Conservation (phyloP, 2,888 invertebrate genomes). For the Scaptomyza polygonia region DNA sequence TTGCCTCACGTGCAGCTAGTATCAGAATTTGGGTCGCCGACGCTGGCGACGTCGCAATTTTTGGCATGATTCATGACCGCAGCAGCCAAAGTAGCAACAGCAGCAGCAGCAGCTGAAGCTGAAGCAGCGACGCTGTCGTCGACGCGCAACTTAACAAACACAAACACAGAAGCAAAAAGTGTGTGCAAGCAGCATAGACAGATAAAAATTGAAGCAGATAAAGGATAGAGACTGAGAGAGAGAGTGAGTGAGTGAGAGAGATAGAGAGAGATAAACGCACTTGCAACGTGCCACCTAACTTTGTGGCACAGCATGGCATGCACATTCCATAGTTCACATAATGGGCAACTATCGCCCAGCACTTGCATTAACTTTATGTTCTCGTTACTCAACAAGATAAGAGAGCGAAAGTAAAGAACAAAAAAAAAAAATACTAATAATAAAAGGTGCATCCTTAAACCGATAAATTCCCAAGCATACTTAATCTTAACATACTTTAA, state of each 20-base stretch:
- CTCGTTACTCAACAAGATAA: background rate
- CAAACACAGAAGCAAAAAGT: constrained; percentile 38
- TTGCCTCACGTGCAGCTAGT: constrained; percentile 54
- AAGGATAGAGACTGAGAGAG: background rate
- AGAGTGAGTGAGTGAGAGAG: background rate
- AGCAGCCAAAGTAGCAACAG: constrained; percentile 40
- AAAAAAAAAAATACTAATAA: background rate
- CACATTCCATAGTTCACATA: constrained; percentile 23
- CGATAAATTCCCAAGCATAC: background rate
- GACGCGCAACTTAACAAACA: constrained; percentile 66
- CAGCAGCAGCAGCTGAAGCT: constrained; percentile 17
- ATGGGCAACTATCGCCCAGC: constrained; percentile 47
- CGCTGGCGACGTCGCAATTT: constrained; percentile 61
- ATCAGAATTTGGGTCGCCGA: constrained; percentile 68
- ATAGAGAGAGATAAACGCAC: constrained; percentile 26
- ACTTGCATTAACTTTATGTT: constrained; percentile 28
- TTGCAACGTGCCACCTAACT: constrained; percentile 36
- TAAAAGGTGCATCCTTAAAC: background rate
- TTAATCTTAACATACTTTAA: too few species aligned
- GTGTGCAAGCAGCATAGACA: constrained; percentile 17
- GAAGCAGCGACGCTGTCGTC: constrained; percentile 41
- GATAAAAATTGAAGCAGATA: constrained; percentile 1
- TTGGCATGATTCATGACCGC: constrained; percentile 75
- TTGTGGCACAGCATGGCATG: constrained; percentile 28
- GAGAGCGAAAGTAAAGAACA: background rate